Percentiles rank a stretch among this genome's conserved stretches.
Conservation (phyloP, 2,888 invertebrate species). For the Drosophila vallismaia region DNA sequence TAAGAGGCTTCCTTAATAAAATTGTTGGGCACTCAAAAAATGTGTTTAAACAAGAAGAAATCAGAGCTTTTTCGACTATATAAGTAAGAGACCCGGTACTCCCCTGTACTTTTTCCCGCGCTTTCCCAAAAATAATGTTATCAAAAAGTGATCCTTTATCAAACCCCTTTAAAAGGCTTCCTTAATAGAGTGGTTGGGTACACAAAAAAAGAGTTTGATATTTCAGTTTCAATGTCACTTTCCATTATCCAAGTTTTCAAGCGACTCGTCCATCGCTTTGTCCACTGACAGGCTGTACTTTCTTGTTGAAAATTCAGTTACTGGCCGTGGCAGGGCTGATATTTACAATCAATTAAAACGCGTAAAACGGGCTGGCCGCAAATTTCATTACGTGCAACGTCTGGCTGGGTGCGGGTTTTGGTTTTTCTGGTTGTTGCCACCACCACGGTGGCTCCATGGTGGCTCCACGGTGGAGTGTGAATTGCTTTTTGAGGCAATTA, state of each 20-base stretch:
- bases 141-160: too few relatives aligned
- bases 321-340: constrained; percentile 56
- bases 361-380: constrained; percentile 64
- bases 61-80: too few relatives aligned
- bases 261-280: background rate
- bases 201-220: background rate
- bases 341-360: constrained; percentile 74
- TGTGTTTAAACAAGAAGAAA: too few relatives aligned
- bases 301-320: constrained; percentile 16
- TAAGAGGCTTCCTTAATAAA: background rate
- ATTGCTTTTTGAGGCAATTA: constrained; percentile 62
- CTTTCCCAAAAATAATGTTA: too few relatives aligned
- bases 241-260: background rate
- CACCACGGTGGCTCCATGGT: constrained; percentile 5
- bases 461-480: constrained; percentile 22
- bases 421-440: constrained; percentile 20
- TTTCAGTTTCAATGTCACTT: constrained; percentile 9
- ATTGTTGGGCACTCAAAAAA: constrained; percentile 1
- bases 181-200: constrained; percentile 12
- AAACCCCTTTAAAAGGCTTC: too few relatives aligned
- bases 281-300: background rate
- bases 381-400: constrained; percentile 63
- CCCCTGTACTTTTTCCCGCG: too few relatives aligned
- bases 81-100: too few relatives aligned
- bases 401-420: constrained; percentile 22